phyloP scores from a whole-genome alignment of 2,113 vertebrate species.

The Colinus virginianus region DNA sequence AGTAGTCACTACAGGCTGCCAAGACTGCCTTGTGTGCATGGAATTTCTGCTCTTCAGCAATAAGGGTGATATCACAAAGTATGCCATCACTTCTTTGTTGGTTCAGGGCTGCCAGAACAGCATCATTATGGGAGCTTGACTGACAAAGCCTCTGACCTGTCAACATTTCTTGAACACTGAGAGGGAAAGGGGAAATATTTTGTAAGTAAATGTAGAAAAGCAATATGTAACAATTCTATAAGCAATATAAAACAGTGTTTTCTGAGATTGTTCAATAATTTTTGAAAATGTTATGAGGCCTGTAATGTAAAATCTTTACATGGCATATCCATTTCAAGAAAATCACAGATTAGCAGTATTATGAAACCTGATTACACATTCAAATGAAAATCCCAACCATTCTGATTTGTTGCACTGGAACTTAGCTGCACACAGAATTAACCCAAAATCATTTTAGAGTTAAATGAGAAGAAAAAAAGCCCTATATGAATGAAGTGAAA shows the following conservation, averaged over 20 bases:
- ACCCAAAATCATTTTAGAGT: neutral
- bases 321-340: neutral
- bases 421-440: neutral
- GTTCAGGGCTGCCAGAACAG: slow-evolving; percentile 92
- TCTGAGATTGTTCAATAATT: neutral
- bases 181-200: slow-evolving; percentile 36
- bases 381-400: neutral
- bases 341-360: neutral
- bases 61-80: slow-evolving; percentile 94
- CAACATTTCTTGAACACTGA: slow-evolving; percentile 92
- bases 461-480: neutral
- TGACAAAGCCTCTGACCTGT: slow-evolving; percentile 96
- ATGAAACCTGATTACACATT: neutral
- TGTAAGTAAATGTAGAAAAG: neutral
- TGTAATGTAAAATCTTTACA: neutral
- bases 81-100: slow-evolving; percentile 95
- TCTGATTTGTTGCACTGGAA: neutral
- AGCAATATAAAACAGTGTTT: neutral
- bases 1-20: slow-evolving; percentile 97
- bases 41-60: slow-evolving; percentile 96
- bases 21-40: slow-evolving; percentile 95
- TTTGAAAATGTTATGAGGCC: neutral
- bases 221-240: neutral
- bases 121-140: slow-evolving; percentile 94
- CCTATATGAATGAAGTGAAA: neutral